Conservation (phyloP, 2,888 invertebrate genomes). For the Microctonus aethiopoides region DNA sequence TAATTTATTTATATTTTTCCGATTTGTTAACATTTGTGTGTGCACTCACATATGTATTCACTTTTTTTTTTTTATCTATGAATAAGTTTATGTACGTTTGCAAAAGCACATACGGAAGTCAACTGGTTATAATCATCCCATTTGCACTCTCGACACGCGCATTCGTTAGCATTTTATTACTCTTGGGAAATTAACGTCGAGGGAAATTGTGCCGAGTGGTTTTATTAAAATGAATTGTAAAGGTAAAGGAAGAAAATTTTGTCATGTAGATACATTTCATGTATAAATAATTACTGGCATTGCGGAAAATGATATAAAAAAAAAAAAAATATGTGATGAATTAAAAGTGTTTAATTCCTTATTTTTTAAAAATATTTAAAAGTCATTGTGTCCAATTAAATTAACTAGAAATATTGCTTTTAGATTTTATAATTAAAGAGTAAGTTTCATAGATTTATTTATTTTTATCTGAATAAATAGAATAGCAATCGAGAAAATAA, state of each 20-base stretch:
- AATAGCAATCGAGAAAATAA: no score
- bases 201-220: slow-evolving; percentile 4
- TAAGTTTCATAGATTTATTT: no score
- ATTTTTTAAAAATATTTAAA: no score
- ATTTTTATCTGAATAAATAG: no score
- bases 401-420: no score
- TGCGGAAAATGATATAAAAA: neutral
- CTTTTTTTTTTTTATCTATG: no score
- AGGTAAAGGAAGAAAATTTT: neutral
- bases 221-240: slow-evolving; percentile 22
- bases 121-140: slow-evolving; percentile 21
- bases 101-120: slow-evolving; percentile 9
- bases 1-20: no score
- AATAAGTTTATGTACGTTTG: neutral
- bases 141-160: slow-evolving; percentile 13
- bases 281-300: neutral
- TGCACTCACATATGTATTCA: neutral
- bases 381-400: no score
- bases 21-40: neutral
- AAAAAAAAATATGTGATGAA: no score
- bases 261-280: no score
- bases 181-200: slow-evolving; percentile 25
- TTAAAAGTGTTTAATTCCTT: no score
- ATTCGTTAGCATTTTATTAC: slow-evolving; percentile 11
- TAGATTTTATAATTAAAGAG: no score